Base-by-base conservation (phyloP, 1,140 invertebrate species). In the Macrosteles quadrilineatus region DNA sequence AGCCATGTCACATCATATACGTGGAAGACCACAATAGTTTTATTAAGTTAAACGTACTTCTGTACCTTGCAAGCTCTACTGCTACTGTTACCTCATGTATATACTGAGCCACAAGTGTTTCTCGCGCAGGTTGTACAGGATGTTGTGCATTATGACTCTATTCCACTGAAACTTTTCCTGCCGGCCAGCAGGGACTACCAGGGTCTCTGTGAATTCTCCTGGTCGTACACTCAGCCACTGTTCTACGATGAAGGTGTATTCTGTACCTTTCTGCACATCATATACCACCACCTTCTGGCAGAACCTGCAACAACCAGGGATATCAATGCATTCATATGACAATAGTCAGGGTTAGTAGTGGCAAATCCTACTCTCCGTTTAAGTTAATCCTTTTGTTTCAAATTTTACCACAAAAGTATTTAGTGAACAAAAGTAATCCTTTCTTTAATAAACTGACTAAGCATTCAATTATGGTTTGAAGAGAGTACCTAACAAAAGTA, bases 71-170 rank as follows among this genome's bases (percentile, higher is more conserved):
- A n/a, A n/a, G n/a, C n/a, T n/a, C n/a, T n/a, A n/a, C n/a, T n/a
- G n/a, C n/a, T n/a, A n/a, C n/a, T n/a, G n/a, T n/a, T 27, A 72
- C 71, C 67, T 29, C 57, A 63, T 29, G 30, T 67, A 68, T 12
- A 73, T 63, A 45, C 69, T 68, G 23, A 63, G 36, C 72, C 69
- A 71, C 0, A 57, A 3, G 64, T 73, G 72, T 9, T 40, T 47
- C 31, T 69, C 68, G 11, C 57, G 30, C 11, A 67, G 36, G 25
- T 53, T 29, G 31, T 47, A 67, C 6, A 67, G 45, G 1, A 53
- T 25, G 21, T 67, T 67, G 23, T 50, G 50, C 19, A 29, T 27
- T 3, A 53, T 31, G 17, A 45, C 23, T 23, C 19, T 27, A 1
- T 45, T 25, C 29, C 65, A 30, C 12, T 47, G 2, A 4, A n/a